Base-by-base conservation (phyloP, 2,888 invertebrate genomes). In the Sericinus montela region DNA sequence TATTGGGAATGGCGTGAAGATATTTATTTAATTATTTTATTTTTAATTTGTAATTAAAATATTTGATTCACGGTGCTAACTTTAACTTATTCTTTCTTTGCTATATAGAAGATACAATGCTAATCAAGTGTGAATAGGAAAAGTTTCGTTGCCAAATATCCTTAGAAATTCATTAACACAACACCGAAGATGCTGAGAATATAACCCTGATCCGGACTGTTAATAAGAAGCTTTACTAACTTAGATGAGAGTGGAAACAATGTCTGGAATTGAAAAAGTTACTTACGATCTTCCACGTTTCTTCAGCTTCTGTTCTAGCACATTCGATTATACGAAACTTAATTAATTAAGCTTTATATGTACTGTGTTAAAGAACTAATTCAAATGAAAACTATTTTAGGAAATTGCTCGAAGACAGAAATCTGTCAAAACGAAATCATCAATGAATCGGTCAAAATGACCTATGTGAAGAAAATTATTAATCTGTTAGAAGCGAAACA, bases 201-300 rank as follows among this genome's bases (percentile, higher is more conserved):
- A 42, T 41, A 47, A 36, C 11, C 13, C 34, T 19, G 41, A 36
- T 29, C 35, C 41, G 13, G 40, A 37, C 36, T 42, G 48, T 42
- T 48, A 42, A 48, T 48, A 48, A 48, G 48, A 37, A 25, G 28
- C 37, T 48, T 37, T 37, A 13, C 30, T 6, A 42, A 48, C 42
- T 42, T 19, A 11, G 29, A 42, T 48, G 30, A 29, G 29, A 32
- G n/a, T 6, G 30, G 28, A 37, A 36, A 41, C 42, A 42, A 42
- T 42, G 30, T n/a, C 36, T 37, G 42, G 48, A 48, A 48, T 42
- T 42, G 14, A 42, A 48, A 48, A 48, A 47, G 48, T 48, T 47
- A 14, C 28, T 35, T 36, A 32, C 38, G 34, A 32, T 6, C 32
- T 11, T 32, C 11, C 5, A 11, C 11, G 11, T 32, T 32, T 32